Evolutionary conservation across 2,888 invertebrate genomes (phyloP).

Genomic region (Tenthredo notha): DNA sequence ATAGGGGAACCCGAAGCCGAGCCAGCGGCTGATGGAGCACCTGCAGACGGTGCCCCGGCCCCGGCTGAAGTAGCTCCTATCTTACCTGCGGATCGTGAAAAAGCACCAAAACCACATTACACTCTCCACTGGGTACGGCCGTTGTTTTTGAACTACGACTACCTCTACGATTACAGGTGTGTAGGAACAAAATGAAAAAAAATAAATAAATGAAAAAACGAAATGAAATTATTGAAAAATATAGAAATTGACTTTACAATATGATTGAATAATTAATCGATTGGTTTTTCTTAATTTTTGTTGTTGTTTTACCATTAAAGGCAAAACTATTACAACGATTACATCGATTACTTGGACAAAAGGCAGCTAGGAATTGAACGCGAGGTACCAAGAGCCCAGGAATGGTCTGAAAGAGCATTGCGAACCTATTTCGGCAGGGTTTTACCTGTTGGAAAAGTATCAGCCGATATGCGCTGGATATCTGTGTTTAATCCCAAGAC

Average conservation of each 20-base stretch:
- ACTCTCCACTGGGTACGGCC: constrained; percentile 94
- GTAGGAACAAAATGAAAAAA: background rate
- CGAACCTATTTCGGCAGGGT: constrained; percentile 82
- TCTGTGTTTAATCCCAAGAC: constrained; percentile 68
- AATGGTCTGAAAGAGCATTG: constrained; percentile 91
- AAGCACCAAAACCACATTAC: constrained; percentile 84
- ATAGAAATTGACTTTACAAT: background rate
- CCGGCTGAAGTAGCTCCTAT: constrained; percentile 78
- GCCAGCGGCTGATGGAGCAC: constrained; percentile 64
- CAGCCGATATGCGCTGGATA: constrained; percentile 73
- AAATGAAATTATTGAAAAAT: background rate
- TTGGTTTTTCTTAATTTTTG: too few species aligned
- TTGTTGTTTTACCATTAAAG: constrained; percentile 68
- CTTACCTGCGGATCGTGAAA: constrained; percentile 78
- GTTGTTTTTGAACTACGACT: constrained; percentile 89
- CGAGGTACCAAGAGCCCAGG: constrained; percentile 89
- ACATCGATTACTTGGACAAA: constrained; percentile 90
- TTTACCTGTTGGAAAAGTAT: constrained; percentile 68
- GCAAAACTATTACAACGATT: constrained; percentile 92
- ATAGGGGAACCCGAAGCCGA: constrained; percentile 68
- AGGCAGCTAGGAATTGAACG: constrained; percentile 85
- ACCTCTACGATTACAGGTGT: constrained; percentile 88
- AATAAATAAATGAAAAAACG: too few species aligned
- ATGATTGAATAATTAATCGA: background rate
- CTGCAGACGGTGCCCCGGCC: constrained; percentile 78